Base-by-base conservation (phyloP, 2,113 vertebrate genomes). In the Saguinus midas region DNA sequence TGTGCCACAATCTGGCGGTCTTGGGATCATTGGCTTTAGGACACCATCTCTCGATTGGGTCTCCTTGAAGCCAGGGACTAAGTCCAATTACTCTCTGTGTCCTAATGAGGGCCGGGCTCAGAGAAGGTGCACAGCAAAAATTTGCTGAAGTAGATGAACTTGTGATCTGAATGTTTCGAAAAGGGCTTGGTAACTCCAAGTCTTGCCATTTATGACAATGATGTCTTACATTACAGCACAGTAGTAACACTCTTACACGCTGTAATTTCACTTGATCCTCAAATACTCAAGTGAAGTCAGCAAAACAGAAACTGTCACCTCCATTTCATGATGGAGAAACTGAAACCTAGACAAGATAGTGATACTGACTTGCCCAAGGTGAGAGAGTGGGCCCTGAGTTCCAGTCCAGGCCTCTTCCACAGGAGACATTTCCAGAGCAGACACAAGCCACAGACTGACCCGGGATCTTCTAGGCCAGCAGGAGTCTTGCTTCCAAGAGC, bases 111-210 rank as follows among this genome's bases (percentile, higher is more conserved):
- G 73, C 32, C 10, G 23, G 57, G 23, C 43, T 58, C 79, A 81
- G 25, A 79, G 79, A 89, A 70, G 58, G 83, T 45, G 6, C 17
- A 50, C 16, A 66, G 37, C 43, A 91, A 50, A 92, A 89, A 82
- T 40, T n/a, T 50, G 50, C 83, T 37, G 35, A 89, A 45, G 68
- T 29, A 84, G 90, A 70, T 43, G n/a, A 82, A 94, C 35, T 27
- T 83, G 37, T 52, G 80, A 83, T 87, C 66, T 78, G 57, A 86
- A 92, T 92, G 89, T 96, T 79, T 87, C 81, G 61, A 58, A 91
- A 21, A 23, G 68, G 21, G 2, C 58, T 88, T 88, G 78, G 72
- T 78, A 72, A 82, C 52, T n/a, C 0, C 0, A 85, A 95, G 75
- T 37, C 80, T 92, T 78, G 21, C 17, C 66, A 81, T 80, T 88